Evolutionary conservation across 2,797 vertebrate species (phyloP).

Genomic region (Fundulus diaphanus): DNA sequence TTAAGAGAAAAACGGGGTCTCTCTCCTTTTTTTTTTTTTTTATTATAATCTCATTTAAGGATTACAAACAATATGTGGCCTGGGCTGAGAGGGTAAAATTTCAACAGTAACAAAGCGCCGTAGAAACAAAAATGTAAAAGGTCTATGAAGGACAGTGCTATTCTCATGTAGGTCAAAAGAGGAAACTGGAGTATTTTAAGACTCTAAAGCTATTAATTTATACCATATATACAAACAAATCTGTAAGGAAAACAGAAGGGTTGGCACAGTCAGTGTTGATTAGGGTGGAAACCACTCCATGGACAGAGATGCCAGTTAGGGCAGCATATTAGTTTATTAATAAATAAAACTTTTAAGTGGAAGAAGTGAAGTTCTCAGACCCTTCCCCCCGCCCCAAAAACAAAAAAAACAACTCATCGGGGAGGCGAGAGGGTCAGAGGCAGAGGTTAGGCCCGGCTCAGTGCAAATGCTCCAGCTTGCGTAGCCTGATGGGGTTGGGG

Average conservation of each 20-base stretch:
- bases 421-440: conserved; percentile 64
- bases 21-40: conserved; percentile 38
- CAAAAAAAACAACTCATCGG: conserved; percentile 83
- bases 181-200: conserved; percentile 65
- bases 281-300: conserved; percentile 68
- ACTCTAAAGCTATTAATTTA: conserved; percentile 69
- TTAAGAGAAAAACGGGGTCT: conserved; percentile 31
- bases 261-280: conserved; percentile 81
- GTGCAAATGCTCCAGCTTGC: conserved; percentile 94
- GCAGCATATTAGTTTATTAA: conserved; percentile 80
- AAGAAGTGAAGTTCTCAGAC: conserved; percentile 51
- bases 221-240: conserved; percentile 76
- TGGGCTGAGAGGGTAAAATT: conserved; percentile 28
- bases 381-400: conserved; percentile 73
- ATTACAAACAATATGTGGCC: conserved; percentile 7
- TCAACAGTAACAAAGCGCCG: conserved; percentile 48
- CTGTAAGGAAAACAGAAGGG: conserved; percentile 64
- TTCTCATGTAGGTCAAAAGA: conserved; percentile 53
- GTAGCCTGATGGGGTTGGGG: conserved; percentile 90
- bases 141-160: conserved; percentile 55
- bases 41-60: conserved; percentile 36
- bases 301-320: conserved; percentile 72
- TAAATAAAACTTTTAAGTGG: conserved; percentile 85
- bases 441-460: conserved; percentile 86
- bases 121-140: conserved; percentile 44